These are phyloP conservation scores for Oryzias woworae DNA, from an alignment of 2,113 vertebrate species.

Conservation along the genomic window DNA sequence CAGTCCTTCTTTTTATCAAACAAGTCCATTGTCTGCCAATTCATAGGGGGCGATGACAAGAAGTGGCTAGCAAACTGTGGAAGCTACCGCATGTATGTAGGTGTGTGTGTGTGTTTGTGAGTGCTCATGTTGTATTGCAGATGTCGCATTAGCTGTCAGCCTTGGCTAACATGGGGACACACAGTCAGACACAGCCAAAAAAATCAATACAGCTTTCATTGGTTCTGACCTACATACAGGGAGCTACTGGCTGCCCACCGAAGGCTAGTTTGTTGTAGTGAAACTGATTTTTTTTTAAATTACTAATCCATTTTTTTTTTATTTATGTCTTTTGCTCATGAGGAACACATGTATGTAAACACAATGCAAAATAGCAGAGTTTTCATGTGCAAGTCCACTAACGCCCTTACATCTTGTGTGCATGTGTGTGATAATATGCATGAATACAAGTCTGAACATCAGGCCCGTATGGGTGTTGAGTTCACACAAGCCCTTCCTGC, in stretches of 20 bases:
- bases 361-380: not conserved
- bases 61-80: conserved; percentile 54
- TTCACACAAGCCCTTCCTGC: conserved; percentile 85
- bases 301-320: no score
- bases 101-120: conserved; percentile 23
- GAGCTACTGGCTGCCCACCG: conserved; percentile 40
- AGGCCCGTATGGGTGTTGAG: conserved; percentile 68
- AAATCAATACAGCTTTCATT: conserved; percentile 81
- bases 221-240: conserved; percentile 78
- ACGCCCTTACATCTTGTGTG: not conserved
- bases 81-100: conserved; percentile 47
- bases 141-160: conserved; percentile 54
- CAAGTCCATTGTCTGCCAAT: conserved; percentile 72
- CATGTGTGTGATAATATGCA: conserved; percentile 1
- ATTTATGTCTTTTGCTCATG: not conserved
- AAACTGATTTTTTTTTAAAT: not conserved
- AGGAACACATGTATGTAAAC: conserved; percentile 4
- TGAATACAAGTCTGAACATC: conserved; percentile 36
- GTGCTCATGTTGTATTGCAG: conserved; percentile 17
- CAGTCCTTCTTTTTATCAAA: conserved; percentile 74
- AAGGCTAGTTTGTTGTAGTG: conserved; percentile 50
- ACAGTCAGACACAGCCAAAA: conserved; percentile 64
- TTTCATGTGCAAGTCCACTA: conserved; percentile 30
- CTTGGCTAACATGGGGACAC: conserved; percentile 55
- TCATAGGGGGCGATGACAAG: conserved; percentile 59